These are phyloP conservation scores for Schrankia costaestrigalis DNA, from an alignment of 2,888 invertebrate species.

Conservation along the genomic window DNA sequence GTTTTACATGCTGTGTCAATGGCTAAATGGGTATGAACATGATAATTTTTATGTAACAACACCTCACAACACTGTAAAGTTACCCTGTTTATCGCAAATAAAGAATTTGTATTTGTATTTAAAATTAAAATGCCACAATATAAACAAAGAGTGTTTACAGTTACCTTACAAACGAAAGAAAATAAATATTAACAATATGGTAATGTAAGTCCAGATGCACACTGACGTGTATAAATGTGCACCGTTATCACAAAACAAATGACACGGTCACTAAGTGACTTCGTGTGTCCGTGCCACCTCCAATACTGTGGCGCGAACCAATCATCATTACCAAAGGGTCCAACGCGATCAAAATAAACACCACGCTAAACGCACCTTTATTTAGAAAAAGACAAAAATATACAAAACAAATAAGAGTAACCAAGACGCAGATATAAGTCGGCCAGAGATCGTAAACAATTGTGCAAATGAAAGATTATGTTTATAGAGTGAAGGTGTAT, in stretches of 20 bases:
- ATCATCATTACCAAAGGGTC: constrained; percentile 69
- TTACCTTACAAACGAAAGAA: no score
- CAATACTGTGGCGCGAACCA: constrained; percentile 63
- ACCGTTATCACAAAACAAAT: constrained; percentile 28
- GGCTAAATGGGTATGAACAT: no score
- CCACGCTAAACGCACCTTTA: constrained; percentile 50
- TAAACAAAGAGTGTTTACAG: no score
- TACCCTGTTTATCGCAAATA: no score
- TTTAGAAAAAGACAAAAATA: constrained; percentile 38
- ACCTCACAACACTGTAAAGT: no score
- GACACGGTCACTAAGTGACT: constrained; percentile 64
- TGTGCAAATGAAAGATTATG: constrained; percentile 77
- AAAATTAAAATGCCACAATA: no score
- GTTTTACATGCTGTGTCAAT: no score
- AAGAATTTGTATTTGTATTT: no score
- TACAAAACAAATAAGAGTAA: constrained; percentile 16
- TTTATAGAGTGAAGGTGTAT: constrained; percentile 75
- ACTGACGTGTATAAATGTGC: constrained; percentile 34
- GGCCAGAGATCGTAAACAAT: constrained; percentile 63
- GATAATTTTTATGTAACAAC: no score
- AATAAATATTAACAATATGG: no score
- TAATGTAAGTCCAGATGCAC: constrained; percentile 9
- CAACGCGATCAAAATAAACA: constrained; percentile 43
- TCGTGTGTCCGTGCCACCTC: constrained; percentile 73
- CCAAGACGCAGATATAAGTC: constrained; percentile 34